A percentile compares a stretch with the other conserved stretches of the same genome.
Evolutionary conservation across 2,113 vertebrate species (phyloP).

Genomic region (Panthera leo): DNA sequence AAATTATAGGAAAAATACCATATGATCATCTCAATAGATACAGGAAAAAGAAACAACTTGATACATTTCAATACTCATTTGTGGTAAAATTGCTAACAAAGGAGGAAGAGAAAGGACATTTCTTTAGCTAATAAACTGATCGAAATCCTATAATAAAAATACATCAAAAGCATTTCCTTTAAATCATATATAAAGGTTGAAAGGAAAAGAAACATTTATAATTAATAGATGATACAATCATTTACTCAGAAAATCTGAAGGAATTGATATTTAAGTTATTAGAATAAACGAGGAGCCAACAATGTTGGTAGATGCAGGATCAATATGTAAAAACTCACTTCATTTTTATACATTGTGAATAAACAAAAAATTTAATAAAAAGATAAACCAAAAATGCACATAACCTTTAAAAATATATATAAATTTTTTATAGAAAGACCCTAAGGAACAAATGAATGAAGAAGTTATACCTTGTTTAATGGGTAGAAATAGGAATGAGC

Average conservation of each 20-base stretch:
- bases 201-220: slow-evolving; percentile 2
- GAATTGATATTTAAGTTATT: neutral
- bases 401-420: neutral
- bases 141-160: neutral
- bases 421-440: neutral
- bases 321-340: neutral
- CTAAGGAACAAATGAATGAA: neutral
- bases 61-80: neutral
- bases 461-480: neutral
- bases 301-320: neutral
- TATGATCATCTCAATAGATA: neutral
- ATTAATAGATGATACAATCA: neutral
- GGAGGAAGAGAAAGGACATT: neutral
- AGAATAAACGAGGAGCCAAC: neutral
- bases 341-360: neutral
- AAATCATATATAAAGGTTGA: neutral
- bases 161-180: neutral
- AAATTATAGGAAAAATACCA: neutral
- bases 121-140: neutral
- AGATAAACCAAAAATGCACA: neutral
- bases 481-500: neutral
- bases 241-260: neutral
- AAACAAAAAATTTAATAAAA: neutral
- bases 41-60: neutral
- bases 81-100: neutral